Base-by-base conservation (phyloP, 1,140 invertebrate species). In the Drosophila equinoxialis region DNA sequence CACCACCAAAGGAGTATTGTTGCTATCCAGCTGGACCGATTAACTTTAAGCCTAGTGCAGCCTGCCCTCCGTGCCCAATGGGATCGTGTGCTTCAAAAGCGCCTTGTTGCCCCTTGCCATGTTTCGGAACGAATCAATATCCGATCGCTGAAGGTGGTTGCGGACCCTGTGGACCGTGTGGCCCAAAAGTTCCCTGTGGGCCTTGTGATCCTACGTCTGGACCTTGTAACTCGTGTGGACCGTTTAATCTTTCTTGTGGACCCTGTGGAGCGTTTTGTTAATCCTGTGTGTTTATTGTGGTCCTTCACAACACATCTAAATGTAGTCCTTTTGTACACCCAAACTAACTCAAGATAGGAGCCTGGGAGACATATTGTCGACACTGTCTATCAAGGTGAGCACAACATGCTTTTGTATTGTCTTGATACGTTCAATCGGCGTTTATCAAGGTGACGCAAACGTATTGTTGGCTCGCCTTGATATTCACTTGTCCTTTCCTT, bases 21-120 rank as follows among this genome's bases (percentile, higher is more conserved):
- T 90, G 86, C 59, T 83, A 83, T 75, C 77, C 80, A 26, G 81
- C 76, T 11, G 86, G 86, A 61, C 80, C 86, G 23, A 83, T 79
- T 17, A 81, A 75, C 17, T 84, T 76, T 13, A 79, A 79, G 23
- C 76, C 78, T 0, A 84, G 75, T 54, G 71, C 69, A 7, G 73
- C 84, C 3, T 87, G 84, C 48, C 77, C 84, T 3, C 84, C 84
- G 14, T 79, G 79, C 54, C 84, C 84, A 0, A 77, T 79, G 8
- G 78, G 77, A 39, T 70, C 77, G 0, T 80, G 73, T 68, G 63
- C 74, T 8, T 77, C 82, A 0, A 67, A 74, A 39, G 71, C 69
- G 7, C 67, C 69, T 1, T 85, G 82, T 33, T 73, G 79, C 3
- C 74, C 82, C n/a, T 48, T 82, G 58, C 82, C 82, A 17, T 85